These are phyloP conservation scores for Hystrix brachyura DNA, from an alignment of 2,113 vertebrate species.

Conservation along the genomic window DNA sequence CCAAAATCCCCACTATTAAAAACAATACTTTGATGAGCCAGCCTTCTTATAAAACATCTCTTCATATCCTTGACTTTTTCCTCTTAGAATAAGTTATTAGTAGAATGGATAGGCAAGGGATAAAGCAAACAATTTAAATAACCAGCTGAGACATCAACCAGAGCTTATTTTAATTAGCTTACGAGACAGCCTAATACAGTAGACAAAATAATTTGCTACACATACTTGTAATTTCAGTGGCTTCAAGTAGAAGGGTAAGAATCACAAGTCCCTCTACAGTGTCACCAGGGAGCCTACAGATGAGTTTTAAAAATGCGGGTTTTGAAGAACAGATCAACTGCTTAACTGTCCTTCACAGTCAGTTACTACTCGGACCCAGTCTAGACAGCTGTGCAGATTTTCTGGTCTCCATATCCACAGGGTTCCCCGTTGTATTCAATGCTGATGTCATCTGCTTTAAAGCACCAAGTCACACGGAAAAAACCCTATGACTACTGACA, in stretches of 20 bases:
- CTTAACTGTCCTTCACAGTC: background rate
- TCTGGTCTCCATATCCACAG: background rate
- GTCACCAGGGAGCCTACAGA: background rate
- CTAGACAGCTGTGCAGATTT: background rate
- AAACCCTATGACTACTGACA: background rate
- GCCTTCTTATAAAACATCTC: background rate
- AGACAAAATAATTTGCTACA: constrained; percentile 40
- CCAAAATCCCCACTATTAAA: constrained; percentile 14
- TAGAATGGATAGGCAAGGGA: background rate
- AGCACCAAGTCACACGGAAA: background rate
- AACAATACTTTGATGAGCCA: background rate
- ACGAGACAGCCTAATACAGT: background rate
- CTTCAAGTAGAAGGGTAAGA: background rate
- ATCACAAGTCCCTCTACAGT: background rate
- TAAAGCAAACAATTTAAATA: constrained; percentile 10
- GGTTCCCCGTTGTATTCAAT: background rate
- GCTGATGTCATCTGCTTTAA: background rate
- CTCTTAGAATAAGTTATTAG: constrained; percentile 1
- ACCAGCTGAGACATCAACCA: background rate
- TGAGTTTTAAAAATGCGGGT: background rate
- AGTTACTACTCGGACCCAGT: background rate
- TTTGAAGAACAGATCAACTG: background rate
- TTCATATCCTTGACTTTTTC: background rate
- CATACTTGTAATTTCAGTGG: background rate
- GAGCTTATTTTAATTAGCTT: background rate